These are phyloP conservation scores for Diorhabda elongata DNA, from an alignment of 1,140 invertebrate genomes.

Conservation along the genomic window DNA sequence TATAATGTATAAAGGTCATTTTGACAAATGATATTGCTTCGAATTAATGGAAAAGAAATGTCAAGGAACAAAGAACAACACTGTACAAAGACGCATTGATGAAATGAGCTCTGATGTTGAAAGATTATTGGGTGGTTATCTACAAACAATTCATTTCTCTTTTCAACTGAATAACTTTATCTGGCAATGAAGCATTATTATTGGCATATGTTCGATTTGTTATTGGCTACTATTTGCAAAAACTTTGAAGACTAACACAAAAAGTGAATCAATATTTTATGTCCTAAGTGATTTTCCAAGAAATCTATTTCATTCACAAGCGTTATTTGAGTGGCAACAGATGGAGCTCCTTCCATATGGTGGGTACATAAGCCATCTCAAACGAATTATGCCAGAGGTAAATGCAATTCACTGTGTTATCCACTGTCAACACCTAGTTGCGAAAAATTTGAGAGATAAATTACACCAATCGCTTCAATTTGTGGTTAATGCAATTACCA, in stretches of 20 bases:
- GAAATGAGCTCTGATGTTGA: not conserved
- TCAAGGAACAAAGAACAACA: not conserved
- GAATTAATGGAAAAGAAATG: too few species aligned
- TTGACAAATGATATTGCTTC: too few species aligned
- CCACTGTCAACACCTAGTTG: conserved; percentile 15
- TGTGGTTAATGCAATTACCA: conserved; percentile 27
- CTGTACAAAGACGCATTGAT: not conserved
- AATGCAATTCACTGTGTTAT: conserved; percentile 18
- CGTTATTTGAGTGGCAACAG: not conserved
- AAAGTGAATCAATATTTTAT: not conserved
- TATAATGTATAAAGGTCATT: too few species aligned
- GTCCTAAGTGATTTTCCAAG: not conserved
- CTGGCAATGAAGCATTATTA: conserved; percentile 46
- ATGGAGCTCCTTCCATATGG: not conserved
- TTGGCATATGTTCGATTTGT: conserved; percentile 45
- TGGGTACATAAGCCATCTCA: not conserved
- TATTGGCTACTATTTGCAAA: conserved; percentile 36
- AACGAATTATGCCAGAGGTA: not conserved
- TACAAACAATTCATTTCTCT: conserved; percentile 7
- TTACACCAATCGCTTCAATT: conserved; percentile 12
- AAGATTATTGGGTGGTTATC: not conserved
- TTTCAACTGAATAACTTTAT: conserved; percentile 35
- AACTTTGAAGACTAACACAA: not conserved
- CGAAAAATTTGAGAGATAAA: conserved; percentile 15
- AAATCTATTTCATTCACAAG: not conserved